A percentile compares a stretch with the other conserved stretches of the same genome.
phyloP scores from a whole-genome alignment of 2,888 invertebrate genomes.

The Pasiphila rectangulata region DNA sequence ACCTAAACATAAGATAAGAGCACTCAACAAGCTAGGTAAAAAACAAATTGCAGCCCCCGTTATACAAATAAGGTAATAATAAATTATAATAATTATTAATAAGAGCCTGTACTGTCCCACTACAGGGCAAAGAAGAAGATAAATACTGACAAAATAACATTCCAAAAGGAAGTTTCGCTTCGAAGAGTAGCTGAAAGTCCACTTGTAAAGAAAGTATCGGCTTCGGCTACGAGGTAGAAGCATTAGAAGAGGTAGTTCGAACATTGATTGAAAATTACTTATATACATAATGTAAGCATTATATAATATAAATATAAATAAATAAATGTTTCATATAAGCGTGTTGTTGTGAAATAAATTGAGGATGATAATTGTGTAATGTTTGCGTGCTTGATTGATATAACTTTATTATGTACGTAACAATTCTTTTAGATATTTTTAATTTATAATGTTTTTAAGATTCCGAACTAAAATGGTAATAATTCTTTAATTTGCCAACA shows the following conservation, averaged over 20 bases:
- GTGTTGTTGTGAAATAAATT: slow-evolving; percentile 13
- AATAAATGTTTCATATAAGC: no score
- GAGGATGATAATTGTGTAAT: slow-evolving; percentile 1
- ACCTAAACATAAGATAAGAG: slow-evolving; percentile 65
- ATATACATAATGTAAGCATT: no score
- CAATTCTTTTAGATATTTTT: no score
- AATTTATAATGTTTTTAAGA: neutral
- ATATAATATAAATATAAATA: no score
- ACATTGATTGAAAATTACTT: slow-evolving; percentile 18
- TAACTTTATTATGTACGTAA: no score
- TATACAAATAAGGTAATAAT: slow-evolving; percentile 37
- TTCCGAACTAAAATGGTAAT: no score
- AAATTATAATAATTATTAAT: no score
- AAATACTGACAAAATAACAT: slow-evolving; percentile 61
- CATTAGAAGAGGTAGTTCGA: slow-evolving; percentile 44
- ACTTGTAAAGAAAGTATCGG: slow-evolving; percentile 52
- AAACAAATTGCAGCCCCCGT: slow-evolving; percentile 43
- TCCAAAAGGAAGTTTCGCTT: slow-evolving; percentile 62
- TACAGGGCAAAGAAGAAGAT: slow-evolving; percentile 66
- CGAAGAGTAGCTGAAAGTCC: slow-evolving; percentile 51
- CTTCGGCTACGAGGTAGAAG: no score
- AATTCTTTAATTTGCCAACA: no score
- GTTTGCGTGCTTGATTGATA: neutral
- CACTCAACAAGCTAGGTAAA: slow-evolving; percentile 59
- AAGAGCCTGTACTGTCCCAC: no score